A percentile compares a stretch with the other conserved stretches of the same genome.
Evolutionary conservation across 2,797 vertebrate genomes (phyloP).

Genomic region (Darevskia mixta): DNA sequence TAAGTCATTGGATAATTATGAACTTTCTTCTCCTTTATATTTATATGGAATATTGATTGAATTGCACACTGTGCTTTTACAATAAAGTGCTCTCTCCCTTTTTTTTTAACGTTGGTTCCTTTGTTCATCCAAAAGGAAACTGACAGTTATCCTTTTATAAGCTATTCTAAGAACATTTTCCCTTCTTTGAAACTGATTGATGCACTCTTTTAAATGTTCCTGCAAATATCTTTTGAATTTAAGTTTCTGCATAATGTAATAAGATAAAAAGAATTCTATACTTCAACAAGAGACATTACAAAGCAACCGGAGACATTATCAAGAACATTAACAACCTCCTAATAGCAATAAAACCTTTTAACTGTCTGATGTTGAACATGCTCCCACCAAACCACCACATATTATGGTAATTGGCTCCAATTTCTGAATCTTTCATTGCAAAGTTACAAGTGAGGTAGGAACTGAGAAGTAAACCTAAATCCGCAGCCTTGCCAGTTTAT

Average conservation of each 20-base stretch:
- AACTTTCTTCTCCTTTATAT: constrained; percentile 84
- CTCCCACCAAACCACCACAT: constrained; percentile 82
- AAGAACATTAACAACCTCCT: constrained; percentile 86
- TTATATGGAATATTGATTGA: constrained; percentile 85
- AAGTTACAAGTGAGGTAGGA: constrained; percentile 77
- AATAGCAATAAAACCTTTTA: constrained; percentile 88
- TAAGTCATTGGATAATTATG: constrained; percentile 82
- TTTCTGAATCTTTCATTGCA: constrained; percentile 80
- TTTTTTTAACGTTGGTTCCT: constrained; percentile 70
- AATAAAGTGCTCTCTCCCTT: constrained; percentile 79
- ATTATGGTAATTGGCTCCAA: constrained; percentile 84
- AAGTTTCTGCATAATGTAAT: constrained; percentile 87
- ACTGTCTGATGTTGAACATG: constrained; percentile 84
- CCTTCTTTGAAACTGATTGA: constrained; percentile 86
- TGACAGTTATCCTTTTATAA: constrained; percentile 87
- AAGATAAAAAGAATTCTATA: constrained; percentile 88
- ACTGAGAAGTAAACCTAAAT: constrained; percentile 72
- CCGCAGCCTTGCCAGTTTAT: constrained; percentile 54
- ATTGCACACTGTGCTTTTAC: constrained; percentile 82
- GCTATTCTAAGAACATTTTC: constrained; percentile 85
- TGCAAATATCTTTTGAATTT: constrained; percentile 87
- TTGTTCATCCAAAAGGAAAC: constrained; percentile 87
- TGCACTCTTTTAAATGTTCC: constrained; percentile 87
- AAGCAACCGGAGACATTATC: constrained; percentile 87
- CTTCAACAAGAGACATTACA: constrained; percentile 87